phyloP scores from a whole-genome alignment of 1,140 invertebrate genomes.

The Drosophila nasuta region DNA sequence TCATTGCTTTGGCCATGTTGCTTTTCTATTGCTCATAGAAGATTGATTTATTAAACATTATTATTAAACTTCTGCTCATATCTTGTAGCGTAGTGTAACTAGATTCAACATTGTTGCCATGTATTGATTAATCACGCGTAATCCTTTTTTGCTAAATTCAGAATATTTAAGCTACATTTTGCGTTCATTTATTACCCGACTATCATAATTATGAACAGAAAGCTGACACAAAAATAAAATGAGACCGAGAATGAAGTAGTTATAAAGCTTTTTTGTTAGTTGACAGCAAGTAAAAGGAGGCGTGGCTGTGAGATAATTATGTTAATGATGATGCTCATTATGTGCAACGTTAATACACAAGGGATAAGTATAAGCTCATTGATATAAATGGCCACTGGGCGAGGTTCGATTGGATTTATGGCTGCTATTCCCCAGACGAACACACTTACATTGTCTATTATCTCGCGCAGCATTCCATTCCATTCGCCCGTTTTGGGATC shows the following conservation, averaged over 20 bases:
- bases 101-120: background rate
- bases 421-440: background rate
- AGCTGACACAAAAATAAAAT: no score
- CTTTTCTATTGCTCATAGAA: no score
- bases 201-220: background rate
- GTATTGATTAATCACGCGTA: background rate
- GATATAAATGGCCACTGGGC: slow-evolving; percentile 47
- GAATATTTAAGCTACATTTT: slow-evolving; percentile 1
- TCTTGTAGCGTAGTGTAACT: background rate
- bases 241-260: background rate
- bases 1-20: no score
- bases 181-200: background rate
- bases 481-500: slow-evolving; percentile 89
- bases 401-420: slow-evolving; percentile 50
- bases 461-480: slow-evolving; percentile 95
- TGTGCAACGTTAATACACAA: slow-evolving; percentile 22
- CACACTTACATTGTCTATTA: slow-evolving; percentile 87
- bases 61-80: no score
- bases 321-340: slow-evolving; percentile 45
- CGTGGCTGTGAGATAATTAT: slow-evolving; percentile 17
- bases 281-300: background rate
- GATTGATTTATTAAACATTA: no score
- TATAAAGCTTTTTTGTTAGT: no score
- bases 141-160: slow-evolving; percentile 5
- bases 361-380: slow-evolving; percentile 24